These are phyloP conservation scores for Gonocerus acuteangulatus DNA, from an alignment of 2,888 invertebrate species.

Conservation along the genomic window DNA sequence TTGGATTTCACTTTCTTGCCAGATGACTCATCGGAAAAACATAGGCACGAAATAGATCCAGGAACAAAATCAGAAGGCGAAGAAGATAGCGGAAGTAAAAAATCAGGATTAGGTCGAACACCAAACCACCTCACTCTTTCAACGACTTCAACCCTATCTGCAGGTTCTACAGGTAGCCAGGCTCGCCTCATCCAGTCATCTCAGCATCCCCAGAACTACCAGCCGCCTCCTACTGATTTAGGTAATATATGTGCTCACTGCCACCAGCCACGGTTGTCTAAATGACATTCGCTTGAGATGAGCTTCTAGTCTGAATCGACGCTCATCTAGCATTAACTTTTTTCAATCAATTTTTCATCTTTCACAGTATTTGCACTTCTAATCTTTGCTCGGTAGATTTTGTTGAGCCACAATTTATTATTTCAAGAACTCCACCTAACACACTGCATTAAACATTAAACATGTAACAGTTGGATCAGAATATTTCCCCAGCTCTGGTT, in stretches of 20 bases:
- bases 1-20: too few relatives aligned
- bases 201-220: conserved; percentile 85
- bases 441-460: too few relatives aligned
- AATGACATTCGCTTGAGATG: conserved; percentile 38
- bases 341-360: neutral
- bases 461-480: too few relatives aligned
- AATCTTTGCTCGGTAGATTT: too few relatives aligned
- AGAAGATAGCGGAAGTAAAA: conserved; percentile 52
- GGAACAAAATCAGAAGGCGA: conserved; percentile 83
- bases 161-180: conserved; percentile 87
- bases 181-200: conserved; percentile 89
- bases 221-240: conserved; percentile 81
- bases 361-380: neutral
- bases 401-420: too few relatives aligned
- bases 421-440: too few relatives aligned
- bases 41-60: conserved; percentile 47
- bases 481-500: too few relatives aligned
- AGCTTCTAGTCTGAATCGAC: conserved; percentile 37
- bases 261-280: conserved; percentile 37
- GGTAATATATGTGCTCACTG: conserved; percentile 40
- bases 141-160: conserved; percentile 88
- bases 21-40: conserved; percentile 36
- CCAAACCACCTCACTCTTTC: conserved; percentile 90
- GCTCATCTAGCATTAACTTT: conserved; percentile 24
- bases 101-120: conserved; percentile 71